These are phyloP conservation scores for Nephrocerus scutellatus DNA, from an alignment of 2,888 invertebrate species.

Conservation along the genomic window DNA sequence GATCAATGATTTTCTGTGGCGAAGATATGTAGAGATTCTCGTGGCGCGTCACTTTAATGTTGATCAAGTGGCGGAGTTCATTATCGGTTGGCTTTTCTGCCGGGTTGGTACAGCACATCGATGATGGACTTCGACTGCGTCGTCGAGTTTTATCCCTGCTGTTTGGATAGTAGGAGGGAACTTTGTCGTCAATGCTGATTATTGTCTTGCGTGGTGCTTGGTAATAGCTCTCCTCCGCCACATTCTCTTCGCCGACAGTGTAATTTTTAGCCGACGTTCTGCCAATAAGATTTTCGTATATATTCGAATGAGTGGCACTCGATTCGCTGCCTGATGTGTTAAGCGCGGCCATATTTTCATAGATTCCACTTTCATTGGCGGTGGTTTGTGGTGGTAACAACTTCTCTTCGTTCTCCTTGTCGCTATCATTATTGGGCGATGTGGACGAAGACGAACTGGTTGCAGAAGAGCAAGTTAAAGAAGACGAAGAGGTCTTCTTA, in stretches of 20 bases:
- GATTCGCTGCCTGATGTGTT: no score
- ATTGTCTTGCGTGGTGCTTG: constrained; percentile 42
- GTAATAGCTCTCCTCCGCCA: constrained; percentile 35
- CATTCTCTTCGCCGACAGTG: constrained; percentile 14
- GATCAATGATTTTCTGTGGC: constrained; percentile 41
- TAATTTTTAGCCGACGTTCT: constrained; percentile 16
- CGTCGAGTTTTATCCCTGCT: constrained; percentile 40
- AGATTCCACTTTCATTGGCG: constrained; percentile 33
- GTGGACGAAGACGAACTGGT: constrained; percentile 34
- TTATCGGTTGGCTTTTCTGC: constrained; percentile 11
- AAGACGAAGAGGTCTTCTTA: constrained; percentile 4
- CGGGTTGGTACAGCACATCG: constrained; percentile 8
- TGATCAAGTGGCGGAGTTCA: constrained; percentile 35
- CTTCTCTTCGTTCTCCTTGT: constrained; percentile 4
- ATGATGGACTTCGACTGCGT: constrained; percentile 27
- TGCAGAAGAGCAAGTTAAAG: constrained; percentile 22
- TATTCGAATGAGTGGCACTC: no score
- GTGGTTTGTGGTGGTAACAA: constrained; percentile 12
- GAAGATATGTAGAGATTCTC: constrained; percentile 46
- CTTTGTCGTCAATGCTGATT: constrained; percentile 45
- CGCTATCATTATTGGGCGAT: constrained; percentile 27
- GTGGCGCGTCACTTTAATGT: constrained; percentile 31
- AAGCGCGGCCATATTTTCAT: constrained; percentile 39
- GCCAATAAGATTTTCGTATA: constrained; percentile 39
- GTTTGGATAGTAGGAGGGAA: constrained; percentile 48